Evolutionary conservation across 2,888 invertebrate genomes (phyloP), one percentile per base, ranked within the genome.

Genomic region (Adineta ricciae): DNA sequence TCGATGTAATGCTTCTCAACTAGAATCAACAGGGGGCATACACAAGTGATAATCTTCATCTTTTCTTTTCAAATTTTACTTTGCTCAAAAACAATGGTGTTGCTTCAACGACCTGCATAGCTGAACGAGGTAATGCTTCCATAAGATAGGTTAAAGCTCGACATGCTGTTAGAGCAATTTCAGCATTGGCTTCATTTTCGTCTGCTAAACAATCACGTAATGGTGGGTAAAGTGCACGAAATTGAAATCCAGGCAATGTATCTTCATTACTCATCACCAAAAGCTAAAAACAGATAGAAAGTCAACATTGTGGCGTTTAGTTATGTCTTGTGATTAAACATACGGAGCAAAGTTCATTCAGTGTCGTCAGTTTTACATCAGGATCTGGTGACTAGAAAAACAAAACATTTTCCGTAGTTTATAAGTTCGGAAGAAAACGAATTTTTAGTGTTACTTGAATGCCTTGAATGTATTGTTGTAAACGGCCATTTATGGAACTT

Each of bases 251-350:
- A 56, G 96, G 95, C 84, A 98, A 92, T 0, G 97, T 97, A 90
- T 98, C 98, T 91, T 98, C 98, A 90, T 98, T 98, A 87, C 97
- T 97, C 97, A 98, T 98, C 52, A 98, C 97, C 85, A 98, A 92
- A 91, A 98, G 93, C 90, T 90, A 88, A 27, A 73, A 73, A 21
- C 1, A 27, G 8, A 38, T 19, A 73, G 8, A 73, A 14, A 73
- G 8, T n/a, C 5, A 56, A 56, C n/a, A 21, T 56, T 24, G 14
- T 56, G 5, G 5, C 56, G 14, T 9, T n/a, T n/a, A 14, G 5
- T 56, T n/a, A 9, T 24, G 5, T n/a, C 14, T n/a, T n/a, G n/a
- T 24, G 36, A 38, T 4, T 24, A 8, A 38, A 38, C 73, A 27
- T 73, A 73, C 73, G 4, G 36, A 41, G 24, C 73, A 73, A 38